Percentiles rank a stretch among this genome's conserved stretches.
Evolutionary conservation across 2,797 vertebrate genomes (phyloP).

Genomic region (Molothrus aeneus): DNA sequence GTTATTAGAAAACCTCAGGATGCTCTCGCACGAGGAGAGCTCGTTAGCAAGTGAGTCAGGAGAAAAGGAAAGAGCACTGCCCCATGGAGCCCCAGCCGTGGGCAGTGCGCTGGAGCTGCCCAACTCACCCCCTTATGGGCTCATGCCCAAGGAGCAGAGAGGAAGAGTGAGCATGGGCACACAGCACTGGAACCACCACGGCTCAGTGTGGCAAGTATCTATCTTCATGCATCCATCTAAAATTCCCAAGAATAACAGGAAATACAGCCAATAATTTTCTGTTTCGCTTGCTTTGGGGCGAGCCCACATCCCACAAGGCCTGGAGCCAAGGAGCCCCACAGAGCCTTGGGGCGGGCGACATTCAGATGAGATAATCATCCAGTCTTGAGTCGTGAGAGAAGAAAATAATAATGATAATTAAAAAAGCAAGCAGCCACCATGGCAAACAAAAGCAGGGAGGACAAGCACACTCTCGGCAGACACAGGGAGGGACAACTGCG

Average conservation of each 20-base stretch:
- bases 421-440: not conserved
- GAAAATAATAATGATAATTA: not conserved
- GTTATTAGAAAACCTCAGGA: conserved; percentile 54
- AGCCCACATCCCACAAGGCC: not conserved
- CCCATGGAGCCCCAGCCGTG: not conserved
- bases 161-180: rapidly evolving
- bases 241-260: conserved; percentile 25
- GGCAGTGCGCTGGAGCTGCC: not conserved
- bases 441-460: not conserved
- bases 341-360: not conserved
- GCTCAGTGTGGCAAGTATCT: rapidly evolving
- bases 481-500: not conserved
- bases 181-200: rapidly evolving
- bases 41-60: not conserved
- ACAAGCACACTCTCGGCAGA: not conserved
- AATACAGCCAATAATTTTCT: not conserved
- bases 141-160: not conserved
- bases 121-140: not conserved
- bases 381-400: not conserved
- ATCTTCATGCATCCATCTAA: not conserved
- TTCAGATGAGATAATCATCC: not conserved
- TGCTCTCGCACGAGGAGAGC: not conserved
- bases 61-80: not conserved
- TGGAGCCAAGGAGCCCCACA: rapidly evolving
- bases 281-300: not conserved